Evolutionary conservation across 2,113 vertebrate genomes (phyloP).

Genomic region (Ahaetulla prasina): DNA sequence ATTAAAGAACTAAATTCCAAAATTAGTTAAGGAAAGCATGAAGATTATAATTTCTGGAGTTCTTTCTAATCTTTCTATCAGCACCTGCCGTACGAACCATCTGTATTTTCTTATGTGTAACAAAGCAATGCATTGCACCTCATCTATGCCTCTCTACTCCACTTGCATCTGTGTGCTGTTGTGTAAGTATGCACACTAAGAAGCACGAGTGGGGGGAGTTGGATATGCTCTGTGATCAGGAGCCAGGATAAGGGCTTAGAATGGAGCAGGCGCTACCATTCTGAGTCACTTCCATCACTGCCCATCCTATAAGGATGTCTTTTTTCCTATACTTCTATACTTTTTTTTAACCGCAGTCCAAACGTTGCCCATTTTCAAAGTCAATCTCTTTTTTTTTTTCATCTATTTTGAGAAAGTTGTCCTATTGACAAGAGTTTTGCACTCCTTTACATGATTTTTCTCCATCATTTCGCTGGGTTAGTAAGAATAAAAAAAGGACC

Average conservation of each 20-base stretch:
- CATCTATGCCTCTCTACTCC: background rate
- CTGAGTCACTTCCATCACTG: background rate
- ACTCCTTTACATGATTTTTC: background rate
- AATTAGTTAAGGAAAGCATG: background rate
- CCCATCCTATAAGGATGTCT: background rate
- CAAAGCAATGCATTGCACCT: background rate
- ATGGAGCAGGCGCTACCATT: background rate
- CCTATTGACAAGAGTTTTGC: background rate
- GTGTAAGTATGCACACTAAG: background rate
- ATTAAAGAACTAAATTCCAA: background rate
- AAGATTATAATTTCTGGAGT: background rate
- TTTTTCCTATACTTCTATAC: background rate
- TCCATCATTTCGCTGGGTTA: background rate
- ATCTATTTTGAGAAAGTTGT: background rate
- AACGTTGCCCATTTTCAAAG: background rate
- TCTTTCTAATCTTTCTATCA: background rate
- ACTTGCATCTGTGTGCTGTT: background rate
- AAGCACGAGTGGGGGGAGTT: background rate
- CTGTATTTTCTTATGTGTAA: background rate
- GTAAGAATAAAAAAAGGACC: background rate
- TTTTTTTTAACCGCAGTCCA: background rate
- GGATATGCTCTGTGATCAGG: background rate
- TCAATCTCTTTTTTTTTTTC: background rate
- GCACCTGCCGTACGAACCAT: background rate
- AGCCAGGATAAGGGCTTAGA: background rate